These are phyloP conservation scores for Pseudopleuronectes americanus DNA, from an alignment of 2,797 vertebrate species.

Conservation along the genomic window DNA sequence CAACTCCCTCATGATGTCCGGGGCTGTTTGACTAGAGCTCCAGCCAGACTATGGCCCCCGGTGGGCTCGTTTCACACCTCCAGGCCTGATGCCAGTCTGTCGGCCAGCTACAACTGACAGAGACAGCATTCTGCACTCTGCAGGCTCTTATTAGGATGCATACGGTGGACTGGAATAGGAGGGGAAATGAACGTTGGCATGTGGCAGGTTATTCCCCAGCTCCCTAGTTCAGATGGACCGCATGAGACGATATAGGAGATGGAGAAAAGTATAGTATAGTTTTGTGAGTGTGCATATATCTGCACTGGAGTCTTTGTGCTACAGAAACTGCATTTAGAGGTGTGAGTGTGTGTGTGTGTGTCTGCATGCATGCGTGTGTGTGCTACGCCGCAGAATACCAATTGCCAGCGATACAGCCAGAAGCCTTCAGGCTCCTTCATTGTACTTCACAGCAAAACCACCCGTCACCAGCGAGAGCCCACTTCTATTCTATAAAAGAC, in stretches of 20 bases:
- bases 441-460: constrained; percentile 54
- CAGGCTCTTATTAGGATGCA: constrained; percentile 65
- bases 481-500: constrained; percentile 55
- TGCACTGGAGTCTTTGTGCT: not conserved
- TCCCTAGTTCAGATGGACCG: constrained; percentile 28
- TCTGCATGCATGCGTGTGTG: constrained; percentile 9
- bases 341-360: constrained; percentile 19
- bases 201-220: constrained; percentile 30
- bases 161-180: constrained; percentile 20
- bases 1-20: constrained; percentile 53
- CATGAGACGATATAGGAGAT: constrained; percentile 19
- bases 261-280: constrained; percentile 1
- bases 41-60: constrained; percentile 67
- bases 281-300: constrained; percentile 12
- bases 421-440: constrained; percentile 38
- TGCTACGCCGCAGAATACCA: constrained; percentile 44
- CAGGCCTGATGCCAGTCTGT: constrained; percentile 61
- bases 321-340: constrained; percentile 15
- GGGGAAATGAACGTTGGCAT: constrained; percentile 12
- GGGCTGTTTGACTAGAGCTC: constrained; percentile 66
- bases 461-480: constrained; percentile 48
- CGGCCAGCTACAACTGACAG: constrained; percentile 51
- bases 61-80: constrained; percentile 70
- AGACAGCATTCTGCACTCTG: constrained; percentile 39
- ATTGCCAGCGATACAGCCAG: constrained; percentile 28